phyloP scores from a whole-genome alignment of 2,113 vertebrate species.

The Struthidea cinerea region DNA sequence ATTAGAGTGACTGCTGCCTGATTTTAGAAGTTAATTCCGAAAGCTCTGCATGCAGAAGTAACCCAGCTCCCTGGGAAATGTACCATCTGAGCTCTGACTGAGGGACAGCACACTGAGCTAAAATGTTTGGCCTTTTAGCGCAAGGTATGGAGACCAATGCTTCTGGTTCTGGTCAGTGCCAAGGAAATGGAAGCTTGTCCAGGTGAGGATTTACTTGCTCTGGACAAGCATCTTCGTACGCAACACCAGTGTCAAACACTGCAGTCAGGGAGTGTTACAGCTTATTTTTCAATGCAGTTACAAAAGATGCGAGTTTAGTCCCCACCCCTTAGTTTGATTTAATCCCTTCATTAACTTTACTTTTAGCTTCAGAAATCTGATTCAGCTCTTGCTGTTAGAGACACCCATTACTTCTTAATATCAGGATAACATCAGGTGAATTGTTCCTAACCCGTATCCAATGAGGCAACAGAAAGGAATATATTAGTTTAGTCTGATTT shows the following conservation, averaged over 20 bases:
- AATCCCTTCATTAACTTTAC: neutral
- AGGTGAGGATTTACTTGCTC: neutral
- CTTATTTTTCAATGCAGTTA: neutral
- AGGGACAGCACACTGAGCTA: neutral
- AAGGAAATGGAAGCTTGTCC: neutral
- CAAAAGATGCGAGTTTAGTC: neutral
- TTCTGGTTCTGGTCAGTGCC: neutral
- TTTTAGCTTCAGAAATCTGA: neutral
- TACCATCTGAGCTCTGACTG: neutral
- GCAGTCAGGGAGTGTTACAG: rapidly evolving
- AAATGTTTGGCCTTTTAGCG: neutral
- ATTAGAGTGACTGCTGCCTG: neutral
- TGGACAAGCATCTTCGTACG: neutral
- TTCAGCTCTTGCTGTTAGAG: neutral
- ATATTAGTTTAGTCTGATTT: neutral
- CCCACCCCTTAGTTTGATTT: neutral
- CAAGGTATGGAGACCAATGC: neutral
- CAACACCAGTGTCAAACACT: neutral
- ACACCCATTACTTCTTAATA: neutral
- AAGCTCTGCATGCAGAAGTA: neutral
- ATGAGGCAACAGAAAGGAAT: neutral
- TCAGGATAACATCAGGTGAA: neutral
- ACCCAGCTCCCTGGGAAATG: neutral
- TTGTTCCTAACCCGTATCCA: neutral
- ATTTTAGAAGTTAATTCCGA: neutral